phyloP scores from a whole-genome alignment of 2,113 vertebrate species.

The Saccopteryx bilineata region DNA sequence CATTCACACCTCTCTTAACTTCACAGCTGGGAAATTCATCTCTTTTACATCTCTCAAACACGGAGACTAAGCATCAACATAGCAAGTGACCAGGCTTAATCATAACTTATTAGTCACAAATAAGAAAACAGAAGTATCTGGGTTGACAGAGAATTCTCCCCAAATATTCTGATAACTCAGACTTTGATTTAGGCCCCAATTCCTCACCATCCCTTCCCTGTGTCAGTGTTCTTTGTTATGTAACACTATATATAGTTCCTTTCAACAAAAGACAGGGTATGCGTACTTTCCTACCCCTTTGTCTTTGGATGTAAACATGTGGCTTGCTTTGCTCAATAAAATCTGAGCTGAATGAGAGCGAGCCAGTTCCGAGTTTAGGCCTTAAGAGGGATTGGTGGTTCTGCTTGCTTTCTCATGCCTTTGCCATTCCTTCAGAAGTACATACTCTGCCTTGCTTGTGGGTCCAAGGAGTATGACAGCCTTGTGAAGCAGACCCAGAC shows the following conservation, averaged over 20 bases:
- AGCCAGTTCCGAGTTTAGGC: neutral
- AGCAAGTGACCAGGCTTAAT: neutral
- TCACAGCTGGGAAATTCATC: neutral
- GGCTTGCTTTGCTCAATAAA: constrained; percentile 6
- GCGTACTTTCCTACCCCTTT: neutral
- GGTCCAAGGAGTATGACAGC: neutral
- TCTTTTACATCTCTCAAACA: neutral
- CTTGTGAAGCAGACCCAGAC: neutral
- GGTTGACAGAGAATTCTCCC: neutral
- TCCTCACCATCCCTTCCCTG: neutral
- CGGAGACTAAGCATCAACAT: neutral
- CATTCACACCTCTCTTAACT: neutral
- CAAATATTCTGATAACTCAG: neutral
- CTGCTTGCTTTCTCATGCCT: neutral
- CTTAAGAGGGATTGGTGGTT: neutral
- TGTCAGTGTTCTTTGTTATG: neutral
- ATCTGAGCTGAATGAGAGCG: neutral
- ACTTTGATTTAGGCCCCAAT: neutral
- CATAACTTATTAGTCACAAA: neutral
- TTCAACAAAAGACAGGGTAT: constrained; percentile 1
- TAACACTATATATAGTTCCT: neutral
- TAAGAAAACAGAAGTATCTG: neutral
- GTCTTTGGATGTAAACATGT: neutral
- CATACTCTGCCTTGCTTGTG: neutral
- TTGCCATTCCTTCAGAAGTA: neutral